Percentiles rank a stretch among this genome's conserved stretches.
Conservation (phyloP, 2,888 invertebrate genomes). For the Cistogaster globosa region DNA sequence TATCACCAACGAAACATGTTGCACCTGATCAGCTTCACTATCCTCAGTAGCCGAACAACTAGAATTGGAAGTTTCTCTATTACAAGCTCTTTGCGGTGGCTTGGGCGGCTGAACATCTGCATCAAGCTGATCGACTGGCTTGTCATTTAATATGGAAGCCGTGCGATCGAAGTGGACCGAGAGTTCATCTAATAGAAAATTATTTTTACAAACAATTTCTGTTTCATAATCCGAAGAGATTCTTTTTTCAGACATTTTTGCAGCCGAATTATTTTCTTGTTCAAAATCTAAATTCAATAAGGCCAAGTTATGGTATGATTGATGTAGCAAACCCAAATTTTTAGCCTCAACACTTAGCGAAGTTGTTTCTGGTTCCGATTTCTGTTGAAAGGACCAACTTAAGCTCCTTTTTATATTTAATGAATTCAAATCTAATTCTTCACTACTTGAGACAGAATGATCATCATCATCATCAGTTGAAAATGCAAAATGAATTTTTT, state of each 20-base stretch:
- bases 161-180: conserved; percentile 85
- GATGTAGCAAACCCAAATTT: conserved; percentile 83
- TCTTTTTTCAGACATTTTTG: conserved; percentile 72
- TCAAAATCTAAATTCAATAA: conserved; percentile 84
- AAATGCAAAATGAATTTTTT: conserved; percentile 13
- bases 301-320: conserved; percentile 86
- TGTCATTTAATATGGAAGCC: conserved; percentile 85
- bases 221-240: conserved; percentile 76
- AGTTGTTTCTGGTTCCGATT: not conserved
- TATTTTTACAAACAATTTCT: conserved; percentile 78
- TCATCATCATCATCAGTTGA: conserved; percentile 55
- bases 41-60: conserved; percentile 62
- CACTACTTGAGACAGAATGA: conserved; percentile 65
- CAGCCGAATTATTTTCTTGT: conserved; percentile 51
- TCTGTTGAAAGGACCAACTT: conserved; percentile 76
- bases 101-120: conserved; percentile 36
- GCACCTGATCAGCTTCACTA: conserved; percentile 68
- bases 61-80: conserved; percentile 66
- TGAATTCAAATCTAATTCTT: conserved; percentile 62
- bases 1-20: conserved; percentile 79
- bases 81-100: conserved; percentile 69
- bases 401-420: conserved; percentile 76
- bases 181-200: conserved; percentile 83
- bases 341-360: conserved; percentile 20
- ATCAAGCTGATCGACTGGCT: conserved; percentile 68